Evolutionary conservation across 2,113 vertebrate genomes (phyloP).

Genomic region (Hipposideros armiger): DNA sequence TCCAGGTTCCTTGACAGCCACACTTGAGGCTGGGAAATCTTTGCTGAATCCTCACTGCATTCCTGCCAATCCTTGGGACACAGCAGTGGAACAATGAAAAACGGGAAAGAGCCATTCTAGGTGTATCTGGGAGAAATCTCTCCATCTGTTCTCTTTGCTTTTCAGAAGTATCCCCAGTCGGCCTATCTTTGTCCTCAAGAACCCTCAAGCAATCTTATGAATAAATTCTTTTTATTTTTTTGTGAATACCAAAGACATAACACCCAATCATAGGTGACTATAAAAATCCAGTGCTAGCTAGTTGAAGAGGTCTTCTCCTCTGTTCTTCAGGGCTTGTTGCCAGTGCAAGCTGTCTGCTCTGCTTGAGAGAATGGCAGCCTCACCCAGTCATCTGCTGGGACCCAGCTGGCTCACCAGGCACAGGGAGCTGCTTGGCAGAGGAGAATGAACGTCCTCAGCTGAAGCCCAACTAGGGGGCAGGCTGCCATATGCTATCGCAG

Average conservation of each 20-base stretch:
- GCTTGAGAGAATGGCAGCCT: neutral
- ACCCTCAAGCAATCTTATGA: neutral
- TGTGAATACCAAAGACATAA: neutral
- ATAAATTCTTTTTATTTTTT: neutral
- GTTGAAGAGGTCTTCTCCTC: neutral
- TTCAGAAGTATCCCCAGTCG: neutral
- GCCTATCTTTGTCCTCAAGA: neutral
- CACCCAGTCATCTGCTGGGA: neutral
- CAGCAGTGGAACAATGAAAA: neutral
- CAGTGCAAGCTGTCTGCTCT: neutral
- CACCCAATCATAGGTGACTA: neutral
- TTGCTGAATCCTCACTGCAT: neutral
- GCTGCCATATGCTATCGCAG: neutral
- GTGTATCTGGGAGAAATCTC: neutral
- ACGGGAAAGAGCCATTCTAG: neutral
- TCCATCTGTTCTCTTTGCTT: neutral
- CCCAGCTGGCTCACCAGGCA: neutral
- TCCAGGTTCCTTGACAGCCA: neutral
- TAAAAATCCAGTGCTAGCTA: accelerated
- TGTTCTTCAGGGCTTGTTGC: neutral
- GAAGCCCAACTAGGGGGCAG: neutral
- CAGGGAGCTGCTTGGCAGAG: neutral
- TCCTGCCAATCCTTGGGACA: neutral
- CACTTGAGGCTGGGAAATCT: neutral
- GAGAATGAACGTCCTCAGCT: neutral